A percentile compares a stretch with the other conserved stretches of the same genome.
Evolutionary conservation across 1,140 invertebrate species (phyloP).

Genomic region (Drosophila subobscura): DNA sequence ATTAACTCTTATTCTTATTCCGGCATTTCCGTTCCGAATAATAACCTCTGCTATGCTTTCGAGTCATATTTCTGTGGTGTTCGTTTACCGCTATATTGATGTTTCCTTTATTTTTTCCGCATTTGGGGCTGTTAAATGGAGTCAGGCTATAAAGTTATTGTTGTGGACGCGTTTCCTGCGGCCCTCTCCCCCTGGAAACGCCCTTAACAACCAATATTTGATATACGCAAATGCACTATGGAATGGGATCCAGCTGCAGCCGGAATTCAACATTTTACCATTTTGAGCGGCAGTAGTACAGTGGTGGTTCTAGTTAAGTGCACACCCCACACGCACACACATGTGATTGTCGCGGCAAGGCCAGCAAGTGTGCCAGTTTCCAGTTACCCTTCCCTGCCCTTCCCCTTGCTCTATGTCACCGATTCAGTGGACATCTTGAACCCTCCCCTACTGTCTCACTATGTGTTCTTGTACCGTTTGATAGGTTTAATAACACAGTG

Average conservation of each 20-base stretch:
- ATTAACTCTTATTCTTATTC: constrained; percentile 16
- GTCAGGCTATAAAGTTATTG: constrained; percentile 19
- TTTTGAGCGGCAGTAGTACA: constrained; percentile 28
- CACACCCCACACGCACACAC: constrained; percentile 9
- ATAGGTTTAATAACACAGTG: constrained; percentile 28
- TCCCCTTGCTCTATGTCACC: constrained; percentile 2
- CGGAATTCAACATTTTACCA: constrained; percentile 24
- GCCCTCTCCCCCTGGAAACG: constrained; percentile 48
- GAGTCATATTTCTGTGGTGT: background rate
- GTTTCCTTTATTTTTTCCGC: background rate
- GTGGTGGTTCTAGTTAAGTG: constrained; percentile 50
- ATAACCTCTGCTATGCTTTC: constrained; percentile 6
- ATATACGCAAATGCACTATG: constrained; percentile 31
- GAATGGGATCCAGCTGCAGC: constrained; percentile 33
- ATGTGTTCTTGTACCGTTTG: background rate
- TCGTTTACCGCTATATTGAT: constrained; percentile 29
- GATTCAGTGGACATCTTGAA: constrained; percentile 39
- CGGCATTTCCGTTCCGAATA: constrained; percentile 40
- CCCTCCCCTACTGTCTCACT: constrained; percentile 8
- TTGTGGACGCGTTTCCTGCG: constrained; percentile 36
- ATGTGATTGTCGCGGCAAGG: constrained; percentile 14
- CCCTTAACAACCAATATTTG: constrained; percentile 73
- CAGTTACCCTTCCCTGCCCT: constrained; percentile 21
- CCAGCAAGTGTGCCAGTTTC: constrained; percentile 47
- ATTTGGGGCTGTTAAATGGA: constrained; percentile 6